phyloP scores from a whole-genome alignment of 2,888 invertebrate genomes.

The Nudaria mundana region DNA sequence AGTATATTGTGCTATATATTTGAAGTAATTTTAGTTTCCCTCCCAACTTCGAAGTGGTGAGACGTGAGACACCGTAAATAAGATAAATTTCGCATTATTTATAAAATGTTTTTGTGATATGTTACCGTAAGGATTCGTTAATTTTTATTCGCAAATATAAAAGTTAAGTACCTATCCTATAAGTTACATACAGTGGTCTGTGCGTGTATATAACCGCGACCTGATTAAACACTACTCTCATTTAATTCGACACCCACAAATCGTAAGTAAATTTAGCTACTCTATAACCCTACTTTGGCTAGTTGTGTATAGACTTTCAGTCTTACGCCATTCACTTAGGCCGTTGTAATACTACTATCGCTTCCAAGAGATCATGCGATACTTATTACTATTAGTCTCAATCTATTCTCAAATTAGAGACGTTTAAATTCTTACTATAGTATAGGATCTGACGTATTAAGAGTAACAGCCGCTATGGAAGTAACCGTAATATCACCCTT shows the following conservation, averaged over 20 bases:
- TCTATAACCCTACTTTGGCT: not conserved
- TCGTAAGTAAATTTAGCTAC: constrained; percentile 24
- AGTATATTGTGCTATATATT: no score
- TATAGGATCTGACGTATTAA: not conserved
- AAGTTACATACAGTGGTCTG: constrained; percentile 36
- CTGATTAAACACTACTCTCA: constrained; percentile 27
- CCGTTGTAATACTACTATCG: not conserved
- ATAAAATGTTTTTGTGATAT: not conserved
- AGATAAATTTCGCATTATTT: not conserved
- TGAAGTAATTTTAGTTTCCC: no score
- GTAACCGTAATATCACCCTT: no score
- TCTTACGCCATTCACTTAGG: not conserved
- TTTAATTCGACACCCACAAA: constrained; percentile 25
- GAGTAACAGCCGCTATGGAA: not conserved
- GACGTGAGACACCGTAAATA: no score
- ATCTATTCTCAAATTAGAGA: not conserved
- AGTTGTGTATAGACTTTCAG: constrained; percentile 2
- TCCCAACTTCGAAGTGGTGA: no score
- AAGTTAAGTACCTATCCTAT: constrained; percentile 39
- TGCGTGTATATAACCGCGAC: constrained; percentile 30
- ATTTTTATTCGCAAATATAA: constrained; percentile 7
- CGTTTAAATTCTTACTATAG: not conserved
- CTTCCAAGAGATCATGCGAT: constrained; percentile 1
- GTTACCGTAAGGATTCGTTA: constrained; percentile 12
- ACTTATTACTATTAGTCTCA: not conserved